These are phyloP conservation scores for Paramormyrops kingsleyae DNA, from an alignment of 2,113 vertebrate species.

Conservation along the genomic window DNA sequence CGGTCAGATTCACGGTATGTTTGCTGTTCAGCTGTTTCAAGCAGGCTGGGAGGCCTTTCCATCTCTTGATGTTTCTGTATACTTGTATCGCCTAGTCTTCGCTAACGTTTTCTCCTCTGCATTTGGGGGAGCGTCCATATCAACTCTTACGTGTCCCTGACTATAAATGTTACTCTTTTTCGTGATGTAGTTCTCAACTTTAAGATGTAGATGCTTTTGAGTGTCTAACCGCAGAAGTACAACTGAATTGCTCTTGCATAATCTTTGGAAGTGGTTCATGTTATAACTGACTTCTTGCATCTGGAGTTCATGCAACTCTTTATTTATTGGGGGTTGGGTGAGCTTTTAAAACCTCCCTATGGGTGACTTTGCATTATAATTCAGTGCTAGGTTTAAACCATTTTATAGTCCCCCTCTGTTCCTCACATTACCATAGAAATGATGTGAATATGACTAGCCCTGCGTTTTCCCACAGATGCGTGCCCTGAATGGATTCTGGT, in stretches of 20 bases:
- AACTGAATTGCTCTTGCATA: background rate
- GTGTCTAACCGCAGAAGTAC: background rate
- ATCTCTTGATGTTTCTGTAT: background rate
- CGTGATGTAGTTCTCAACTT: background rate
- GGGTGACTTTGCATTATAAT: background rate
- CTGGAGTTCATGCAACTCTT: background rate
- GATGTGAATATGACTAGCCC: background rate
- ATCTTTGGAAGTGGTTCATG: background rate
- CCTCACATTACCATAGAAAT: background rate
- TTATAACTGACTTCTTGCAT: background rate
- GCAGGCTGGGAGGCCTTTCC: background rate
- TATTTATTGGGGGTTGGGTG: background rate
- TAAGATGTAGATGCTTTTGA: background rate
- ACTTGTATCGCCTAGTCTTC: background rate
- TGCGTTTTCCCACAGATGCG: constrained; percentile 36
- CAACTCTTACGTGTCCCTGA: background rate
- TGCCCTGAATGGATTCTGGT: constrained; percentile 46
- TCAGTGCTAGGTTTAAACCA: background rate
- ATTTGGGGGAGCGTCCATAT: background rate
- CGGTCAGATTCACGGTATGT: constrained; percentile 56
- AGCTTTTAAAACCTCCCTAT: background rate
- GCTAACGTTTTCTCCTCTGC: background rate
- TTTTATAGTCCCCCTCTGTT: background rate
- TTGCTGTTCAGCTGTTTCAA: background rate
- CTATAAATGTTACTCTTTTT: background rate